Base-by-base conservation (phyloP, 2,797 vertebrate species). In the Epinephelus coioides region DNA sequence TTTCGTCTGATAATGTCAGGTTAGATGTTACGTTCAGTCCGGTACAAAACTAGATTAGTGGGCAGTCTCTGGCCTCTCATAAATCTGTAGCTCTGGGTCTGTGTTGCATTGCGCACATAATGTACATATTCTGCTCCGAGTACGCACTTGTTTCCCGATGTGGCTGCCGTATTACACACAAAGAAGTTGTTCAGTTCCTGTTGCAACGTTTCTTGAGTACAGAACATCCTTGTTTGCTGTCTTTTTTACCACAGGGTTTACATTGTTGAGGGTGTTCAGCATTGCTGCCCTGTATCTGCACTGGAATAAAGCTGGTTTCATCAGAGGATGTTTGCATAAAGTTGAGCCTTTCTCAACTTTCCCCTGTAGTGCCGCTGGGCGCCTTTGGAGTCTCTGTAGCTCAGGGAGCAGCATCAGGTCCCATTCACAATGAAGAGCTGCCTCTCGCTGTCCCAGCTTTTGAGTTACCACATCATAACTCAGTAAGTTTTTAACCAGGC, bases 401-500 rank as follows among this genome's bases (percentile, higher is more conserved):
- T 44, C 21, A 27, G 40, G 1, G 7, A 12, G 18, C 4, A n/a
- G 5, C 34, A 18, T 18, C 56, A 38, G 34, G 19, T n/a, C 30
- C 34, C 18, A n/a, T 40, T 59, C 56, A 40, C 34, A 23, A 17
- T 62, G 21, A 62, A 62, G 17, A 46, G 40, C 21, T 25, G n/a
- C 40, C 60, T 46, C 9, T 46, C 6, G 13, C 60, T 62, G 60
- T 62, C 40, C 60, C 21, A 44, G 40, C 14, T 17, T 62, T 61
- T 25, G 30, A 62, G 21, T 43, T 71, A 71, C 25, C 7, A 15
- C 23, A 62, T 53, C 70, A 54, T 27, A 27, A 44, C 44, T 27
- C 69, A 43, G 46, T 18, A 61, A 40, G 56, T 30, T 40, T 71
- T 61, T 46, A 57, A 56, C 21, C 38, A 56, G 51, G 25, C 25